Conservation (phyloP, 2,113 vertebrate genomes). For the Willisornis vidua region DNA sequence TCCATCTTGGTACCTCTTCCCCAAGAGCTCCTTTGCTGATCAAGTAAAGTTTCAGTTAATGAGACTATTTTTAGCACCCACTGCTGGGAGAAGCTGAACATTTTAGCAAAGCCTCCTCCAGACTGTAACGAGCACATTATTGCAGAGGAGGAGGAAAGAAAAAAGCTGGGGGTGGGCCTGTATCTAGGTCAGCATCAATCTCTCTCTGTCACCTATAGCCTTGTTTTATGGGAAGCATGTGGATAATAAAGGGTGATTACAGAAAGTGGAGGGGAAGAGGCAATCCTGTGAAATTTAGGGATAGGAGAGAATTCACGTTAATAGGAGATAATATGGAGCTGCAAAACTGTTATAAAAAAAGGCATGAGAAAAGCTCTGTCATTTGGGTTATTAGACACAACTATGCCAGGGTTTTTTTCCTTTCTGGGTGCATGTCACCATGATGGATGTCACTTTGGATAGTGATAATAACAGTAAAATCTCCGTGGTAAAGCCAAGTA, state of each 20-base stretch:
- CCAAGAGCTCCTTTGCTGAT: not conserved
- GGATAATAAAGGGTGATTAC: slow-evolving; percentile 32
- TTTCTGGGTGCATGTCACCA: slow-evolving; percentile 3
- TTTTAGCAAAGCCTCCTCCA: slow-evolving; percentile 25
- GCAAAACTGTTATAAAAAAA: slow-evolving; percentile 55
- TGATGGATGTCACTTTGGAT: slow-evolving; percentile 53
- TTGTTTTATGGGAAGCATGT: slow-evolving; percentile 26
- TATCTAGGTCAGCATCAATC: slow-evolving; percentile 54
- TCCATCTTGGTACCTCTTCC: not conserved
- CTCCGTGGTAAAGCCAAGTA: slow-evolving; percentile 17
- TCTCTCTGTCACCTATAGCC: slow-evolving; percentile 10
- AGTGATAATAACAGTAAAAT: slow-evolving; percentile 56
- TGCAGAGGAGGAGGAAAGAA: not conserved
- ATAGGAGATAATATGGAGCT: slow-evolving; percentile 12
- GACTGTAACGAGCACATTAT: not conserved
- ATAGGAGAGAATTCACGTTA: slow-evolving; percentile 43
- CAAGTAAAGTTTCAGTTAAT: not conserved
- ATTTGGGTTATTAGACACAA: slow-evolving; percentile 47
- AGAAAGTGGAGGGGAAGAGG: slow-evolving; percentile 31
- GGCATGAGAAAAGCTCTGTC: slow-evolving; percentile 50
- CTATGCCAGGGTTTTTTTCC: not conserved
- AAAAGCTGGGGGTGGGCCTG: not conserved
- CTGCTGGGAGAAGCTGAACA: slow-evolving; percentile 4
- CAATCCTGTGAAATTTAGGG: slow-evolving; percentile 47
- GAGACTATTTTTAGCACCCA: slow-evolving; percentile 16